These are phyloP conservation scores for Agrotis puta DNA, from an alignment of 2,888 invertebrate genomes.

Conservation along the genomic window DNA sequence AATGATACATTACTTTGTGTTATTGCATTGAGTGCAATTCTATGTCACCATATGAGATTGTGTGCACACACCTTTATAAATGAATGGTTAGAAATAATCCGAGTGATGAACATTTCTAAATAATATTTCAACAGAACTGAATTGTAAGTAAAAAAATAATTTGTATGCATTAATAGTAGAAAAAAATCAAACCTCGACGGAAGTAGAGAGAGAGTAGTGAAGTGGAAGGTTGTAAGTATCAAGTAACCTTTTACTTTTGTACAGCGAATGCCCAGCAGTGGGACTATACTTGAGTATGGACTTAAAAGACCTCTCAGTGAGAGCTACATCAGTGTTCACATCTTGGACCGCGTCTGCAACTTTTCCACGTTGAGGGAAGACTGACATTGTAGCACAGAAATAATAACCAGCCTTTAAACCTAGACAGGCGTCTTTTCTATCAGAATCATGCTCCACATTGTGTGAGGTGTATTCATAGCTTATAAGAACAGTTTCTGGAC, in stretches of 20 bases:
- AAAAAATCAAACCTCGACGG: too few relatives aligned
- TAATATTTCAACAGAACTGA: too few relatives aligned
- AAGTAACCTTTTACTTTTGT: too few relatives aligned
- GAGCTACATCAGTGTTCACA: neutral
- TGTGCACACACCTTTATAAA: neutral
- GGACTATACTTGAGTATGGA: too few relatives aligned
- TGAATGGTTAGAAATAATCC: neutral
- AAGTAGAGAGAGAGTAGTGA: too few relatives aligned
- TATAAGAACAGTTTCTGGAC: neutral
- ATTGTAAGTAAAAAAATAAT: too few relatives aligned
- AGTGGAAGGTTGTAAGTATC: too few relatives aligned
- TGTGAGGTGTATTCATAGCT: neutral
- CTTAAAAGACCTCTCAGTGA: neutral
- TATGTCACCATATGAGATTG: neutral
- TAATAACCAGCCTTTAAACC: too few relatives aligned
- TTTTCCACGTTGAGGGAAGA: too few relatives aligned
- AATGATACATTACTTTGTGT: slow-evolving; percentile 2
- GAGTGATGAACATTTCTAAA: neutral
- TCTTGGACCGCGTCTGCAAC: neutral
- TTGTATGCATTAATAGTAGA: too few relatives aligned
- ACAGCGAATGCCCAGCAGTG: too few relatives aligned
- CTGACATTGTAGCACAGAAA: too few relatives aligned
- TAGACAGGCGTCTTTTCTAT: neutral
- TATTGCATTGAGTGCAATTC: slow-evolving; percentile 17
- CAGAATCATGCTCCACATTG: neutral